Evolutionary conservation across 2,888 invertebrate species (phyloP).

Genomic region (Blera fallax): DNA sequence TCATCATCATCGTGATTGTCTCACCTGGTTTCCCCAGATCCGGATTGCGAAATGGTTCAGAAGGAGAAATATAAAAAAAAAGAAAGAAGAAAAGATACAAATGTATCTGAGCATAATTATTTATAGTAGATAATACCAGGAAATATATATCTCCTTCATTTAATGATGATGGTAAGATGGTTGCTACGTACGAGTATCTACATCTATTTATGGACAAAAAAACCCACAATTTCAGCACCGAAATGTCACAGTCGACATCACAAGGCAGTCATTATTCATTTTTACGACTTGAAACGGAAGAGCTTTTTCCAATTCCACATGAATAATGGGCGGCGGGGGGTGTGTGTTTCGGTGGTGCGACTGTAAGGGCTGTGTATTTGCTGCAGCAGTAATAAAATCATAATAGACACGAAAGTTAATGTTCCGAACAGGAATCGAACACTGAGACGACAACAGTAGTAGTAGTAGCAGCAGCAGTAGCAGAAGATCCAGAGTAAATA

Average conservation of each 20-base stretch:
- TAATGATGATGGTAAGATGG: conserved; percentile 51
- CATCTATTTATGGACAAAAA: background rate
- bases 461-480: background rate
- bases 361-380: conserved; percentile 39
- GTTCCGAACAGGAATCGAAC: conserved; percentile 53
- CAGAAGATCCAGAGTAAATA: conserved; percentile 31
- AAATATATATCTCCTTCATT: conserved; percentile 52
- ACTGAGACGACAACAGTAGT: conserved; percentile 33
- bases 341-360: conserved; percentile 10
- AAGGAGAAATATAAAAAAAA: background rate
- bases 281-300: conserved; percentile 70
- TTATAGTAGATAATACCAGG: conserved; percentile 62
- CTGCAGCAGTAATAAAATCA: conserved; percentile 69
- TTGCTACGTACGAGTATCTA: background rate
- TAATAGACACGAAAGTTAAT: conserved; percentile 71
- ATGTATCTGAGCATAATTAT: conserved; percentile 57
- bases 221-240: conserved; percentile 32
- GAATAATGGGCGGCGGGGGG: conserved; percentile 56
- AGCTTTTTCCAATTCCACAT: conserved; percentile 72
- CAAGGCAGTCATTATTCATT: conserved; percentile 70
- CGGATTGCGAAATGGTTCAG: conserved; percentile 46
- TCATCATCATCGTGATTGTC: conserved; percentile 61
- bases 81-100: conserved; percentile 5
- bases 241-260: conserved; percentile 70
- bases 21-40: conserved; percentile 63